phyloP scores from a whole-genome alignment of 2,888 invertebrate species.

The Noctua fimbriata region DNA sequence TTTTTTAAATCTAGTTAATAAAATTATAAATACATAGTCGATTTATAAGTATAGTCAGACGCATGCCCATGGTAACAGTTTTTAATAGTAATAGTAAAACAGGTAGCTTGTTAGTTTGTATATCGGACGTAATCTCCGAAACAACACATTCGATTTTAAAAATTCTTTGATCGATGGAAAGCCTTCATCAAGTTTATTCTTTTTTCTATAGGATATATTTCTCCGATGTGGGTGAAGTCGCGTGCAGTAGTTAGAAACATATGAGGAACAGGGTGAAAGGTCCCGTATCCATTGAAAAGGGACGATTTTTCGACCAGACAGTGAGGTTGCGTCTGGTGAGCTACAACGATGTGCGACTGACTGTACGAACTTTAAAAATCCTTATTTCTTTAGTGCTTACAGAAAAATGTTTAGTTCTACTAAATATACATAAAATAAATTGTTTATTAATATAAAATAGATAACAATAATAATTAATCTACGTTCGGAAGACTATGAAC shows the following conservation, averaged over 20 bases:
- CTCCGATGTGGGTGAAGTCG: no score
- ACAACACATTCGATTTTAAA: no score
- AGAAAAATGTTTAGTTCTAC: conserved; percentile 2
- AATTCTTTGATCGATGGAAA: no score
- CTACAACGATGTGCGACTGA: not conserved
- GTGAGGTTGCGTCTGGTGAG: not conserved
- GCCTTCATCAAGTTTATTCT: no score
- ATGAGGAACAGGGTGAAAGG: no score
- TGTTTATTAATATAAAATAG: conserved; percentile 8
- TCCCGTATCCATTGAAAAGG: no score
- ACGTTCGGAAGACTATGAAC: conserved; percentile 44
- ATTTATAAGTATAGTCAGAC: not conserved
- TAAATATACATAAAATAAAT: conserved; percentile 29
- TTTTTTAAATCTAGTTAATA: conserved; percentile 61
- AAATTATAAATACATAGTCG: conserved; percentile 30
- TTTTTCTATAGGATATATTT: no score
- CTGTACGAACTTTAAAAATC: not conserved
- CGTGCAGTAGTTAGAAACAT: no score
- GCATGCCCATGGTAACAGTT: not conserved
- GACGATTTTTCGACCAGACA: no score
- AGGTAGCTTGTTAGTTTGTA: no score
- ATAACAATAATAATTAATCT: conserved; percentile 17
- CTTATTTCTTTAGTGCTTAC: not conserved
- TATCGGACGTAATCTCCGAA: no score
- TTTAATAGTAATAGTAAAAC: not conserved